Evolutionary conservation across 2,888 invertebrate species (phyloP).

Genomic region (Drosophila nigritarsus): DNA sequence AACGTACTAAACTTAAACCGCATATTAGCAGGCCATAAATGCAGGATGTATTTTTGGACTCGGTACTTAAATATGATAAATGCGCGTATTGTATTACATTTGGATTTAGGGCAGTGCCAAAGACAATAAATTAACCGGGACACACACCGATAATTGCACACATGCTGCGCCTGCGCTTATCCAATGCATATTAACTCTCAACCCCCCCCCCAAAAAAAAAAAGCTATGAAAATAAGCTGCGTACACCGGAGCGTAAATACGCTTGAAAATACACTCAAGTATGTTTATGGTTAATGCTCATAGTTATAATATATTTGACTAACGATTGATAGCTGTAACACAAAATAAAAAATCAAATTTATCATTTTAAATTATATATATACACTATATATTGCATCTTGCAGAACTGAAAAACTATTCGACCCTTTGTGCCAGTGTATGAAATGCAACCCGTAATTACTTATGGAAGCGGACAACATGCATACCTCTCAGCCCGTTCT

Average conservation of each 20-base stretch:
- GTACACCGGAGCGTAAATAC: slow-evolving; percentile 13
- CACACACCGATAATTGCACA: slow-evolving; percentile 73
- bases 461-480: slow-evolving; percentile 41
- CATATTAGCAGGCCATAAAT: slow-evolving; percentile 77
- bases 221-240: not conserved
- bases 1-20: slow-evolving; percentile 73
- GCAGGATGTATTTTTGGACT: slow-evolving; percentile 69
- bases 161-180: slow-evolving; percentile 57
- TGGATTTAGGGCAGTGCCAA: slow-evolving; percentile 74
- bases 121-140: slow-evolving; percentile 73
- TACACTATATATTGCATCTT: not conserved
- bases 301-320: not conserved
- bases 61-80: slow-evolving; percentile 77
- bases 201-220: no score
- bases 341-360: not conserved
- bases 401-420: slow-evolving; percentile 2
- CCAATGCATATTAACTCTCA: slow-evolving; percentile 12
- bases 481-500: slow-evolving; percentile 27
- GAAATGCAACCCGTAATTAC: slow-evolving; percentile 51
- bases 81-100: slow-evolving; percentile 74
- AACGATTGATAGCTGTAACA: not conserved
- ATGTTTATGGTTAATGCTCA: not conserved
- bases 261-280: not conserved
- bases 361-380: not conserved
- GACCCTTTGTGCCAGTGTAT: slow-evolving; percentile 29